Evolutionary conservation across 2,113 vertebrate species (phyloP), one percentile per base, ranked within the genome.

Genomic region (Etheostoma spectabile): DNA sequence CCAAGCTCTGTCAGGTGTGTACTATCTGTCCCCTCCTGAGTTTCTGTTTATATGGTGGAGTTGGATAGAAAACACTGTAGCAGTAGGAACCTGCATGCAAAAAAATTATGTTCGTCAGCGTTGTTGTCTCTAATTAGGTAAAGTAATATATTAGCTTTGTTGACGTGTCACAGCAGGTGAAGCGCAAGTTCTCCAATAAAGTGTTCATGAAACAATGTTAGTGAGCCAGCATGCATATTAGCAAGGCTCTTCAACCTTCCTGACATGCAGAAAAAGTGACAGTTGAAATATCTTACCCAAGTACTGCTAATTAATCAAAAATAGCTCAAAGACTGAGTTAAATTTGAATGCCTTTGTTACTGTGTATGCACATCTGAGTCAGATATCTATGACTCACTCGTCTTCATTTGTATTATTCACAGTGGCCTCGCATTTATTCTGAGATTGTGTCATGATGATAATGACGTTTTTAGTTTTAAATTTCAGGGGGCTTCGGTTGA

Each of bases 321-420:
- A 74, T 57, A 24, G 21, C 27, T 62, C 12, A 11, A 69, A 63
- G 55, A 42, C 0, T 0, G 22, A 45, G 72, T 51, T 69, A 11
- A 27, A 61, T 60, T 62, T 42, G 66, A 24, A 73, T 35, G 42
- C 11, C 48, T 72, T 53, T 24, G 0, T 69, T 30, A n/a, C 18
- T 4, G 18, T 11, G 3, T 48, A 1, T 38, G n/a, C 6, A 65
- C 15, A 1, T 78, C 66, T 70, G 24, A 71, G 35, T 66, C 42
- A 70, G 59, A 64, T 5, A 52, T 59, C 66, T 38, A 38, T 70
- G 59, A 57, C 33, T 77, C 73, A 67, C 19, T 38, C 52, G 0
- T 52, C 52, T 30, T 52, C 45, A 19, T 71, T 69, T 73, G 16
- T 22, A 13, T 67, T 33, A 33, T 21, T 74, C 74, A 63, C 52